These are phyloP conservation scores for Lindbergichthys nudifrons DNA, from an alignment of 2,797 vertebrate species.

Conservation along the genomic window DNA sequence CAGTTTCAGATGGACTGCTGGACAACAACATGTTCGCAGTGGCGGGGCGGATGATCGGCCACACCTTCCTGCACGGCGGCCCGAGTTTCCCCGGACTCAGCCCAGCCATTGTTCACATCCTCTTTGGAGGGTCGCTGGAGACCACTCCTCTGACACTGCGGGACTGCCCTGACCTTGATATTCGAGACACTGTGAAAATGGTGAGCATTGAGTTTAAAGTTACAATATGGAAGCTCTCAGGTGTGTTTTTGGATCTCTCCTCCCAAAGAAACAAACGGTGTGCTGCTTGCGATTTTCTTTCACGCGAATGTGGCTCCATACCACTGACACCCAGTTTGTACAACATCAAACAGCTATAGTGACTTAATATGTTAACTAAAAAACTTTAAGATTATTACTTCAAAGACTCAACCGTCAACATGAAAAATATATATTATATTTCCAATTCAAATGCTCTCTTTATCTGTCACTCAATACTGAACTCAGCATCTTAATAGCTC, in stretches of 20 bases:
- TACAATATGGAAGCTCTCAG: too few relatives aligned
- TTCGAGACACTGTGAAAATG: constrained; percentile 47
- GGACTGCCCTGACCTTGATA: constrained; percentile 60
- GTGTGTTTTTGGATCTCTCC: too few relatives aligned
- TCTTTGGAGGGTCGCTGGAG: constrained; percentile 50
- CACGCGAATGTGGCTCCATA: too few relatives aligned
- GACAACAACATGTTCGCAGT: constrained; percentile 48
- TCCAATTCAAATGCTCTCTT: not conserved
- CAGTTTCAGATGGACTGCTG: constrained; percentile 46
- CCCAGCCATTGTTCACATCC: constrained; percentile 50
- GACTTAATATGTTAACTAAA: too few relatives aligned
- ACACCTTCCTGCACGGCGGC: constrained; percentile 58
- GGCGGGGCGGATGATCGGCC: constrained; percentile 61
- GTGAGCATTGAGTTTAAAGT: constrained; percentile 21
- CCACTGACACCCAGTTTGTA: too few relatives aligned
- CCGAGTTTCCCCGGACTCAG: constrained; percentile 57
- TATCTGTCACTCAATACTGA: not conserved
- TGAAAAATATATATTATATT: not conserved
- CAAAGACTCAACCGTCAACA: not conserved
- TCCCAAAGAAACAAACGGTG: too few relatives aligned
- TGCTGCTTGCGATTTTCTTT: too few relatives aligned
- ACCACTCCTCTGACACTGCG: constrained; percentile 25
- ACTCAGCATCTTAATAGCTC: not conserved
- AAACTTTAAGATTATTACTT: too few relatives aligned
- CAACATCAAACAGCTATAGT: too few relatives aligned